A percentile compares a stretch with the other conserved stretches of the same genome.
Conservation (phyloP, 2,888 invertebrate genomes). For the Calameuta idolon region DNA sequence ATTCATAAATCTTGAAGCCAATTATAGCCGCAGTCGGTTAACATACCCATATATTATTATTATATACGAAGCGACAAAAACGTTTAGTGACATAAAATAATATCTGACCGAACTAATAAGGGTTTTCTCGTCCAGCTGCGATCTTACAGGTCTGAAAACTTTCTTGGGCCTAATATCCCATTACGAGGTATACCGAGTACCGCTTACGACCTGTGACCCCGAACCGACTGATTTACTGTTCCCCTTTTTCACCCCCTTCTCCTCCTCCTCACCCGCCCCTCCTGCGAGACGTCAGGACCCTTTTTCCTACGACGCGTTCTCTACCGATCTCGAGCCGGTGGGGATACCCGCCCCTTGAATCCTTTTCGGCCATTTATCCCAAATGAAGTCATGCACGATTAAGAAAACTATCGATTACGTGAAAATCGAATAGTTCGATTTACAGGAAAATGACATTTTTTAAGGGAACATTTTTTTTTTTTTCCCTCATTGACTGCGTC, state of each 20-base stretch:
- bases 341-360: constrained; percentile 4
- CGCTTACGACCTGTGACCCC: constrained; percentile 46
- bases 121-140: constrained; percentile 26
- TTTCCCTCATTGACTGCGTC: neutral
- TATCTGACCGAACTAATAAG: constrained; percentile 36
- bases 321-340: neutral
- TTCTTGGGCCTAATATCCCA: constrained; percentile 38
- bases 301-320: neutral
- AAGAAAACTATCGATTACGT: constrained; percentile 31
- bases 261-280: neutral
- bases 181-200: constrained; percentile 36
- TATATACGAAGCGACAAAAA: constrained; percentile 13
- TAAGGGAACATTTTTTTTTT: no score
- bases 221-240: constrained; percentile 48
- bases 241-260: constrained; percentile 21
- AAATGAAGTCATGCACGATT: constrained; percentile 38
- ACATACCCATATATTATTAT: neutral
- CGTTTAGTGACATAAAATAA: constrained; percentile 16
- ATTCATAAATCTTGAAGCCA: constrained; percentile 6
- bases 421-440: neutral
- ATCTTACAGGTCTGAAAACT: constrained; percentile 34
- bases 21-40: neutral
- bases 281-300: neutral
- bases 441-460: neutral
- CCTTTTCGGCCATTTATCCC: constrained; percentile 17